Percentiles rank a stretch among this genome's conserved stretches.
Conservation (phyloP, 2,113 vertebrate genomes). For the Tragulus kanchil region DNA sequence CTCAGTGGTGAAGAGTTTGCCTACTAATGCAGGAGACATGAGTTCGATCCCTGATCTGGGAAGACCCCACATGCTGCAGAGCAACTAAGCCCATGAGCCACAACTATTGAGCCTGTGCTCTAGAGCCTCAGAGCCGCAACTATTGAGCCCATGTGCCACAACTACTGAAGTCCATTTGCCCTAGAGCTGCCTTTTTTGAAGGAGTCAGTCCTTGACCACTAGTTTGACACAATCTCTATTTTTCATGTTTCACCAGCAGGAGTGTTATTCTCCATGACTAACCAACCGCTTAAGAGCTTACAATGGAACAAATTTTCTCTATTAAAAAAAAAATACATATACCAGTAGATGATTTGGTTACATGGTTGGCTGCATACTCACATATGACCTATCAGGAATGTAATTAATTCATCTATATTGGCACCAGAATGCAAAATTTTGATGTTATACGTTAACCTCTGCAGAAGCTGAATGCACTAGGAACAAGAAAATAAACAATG, state of each 20-base stretch:
- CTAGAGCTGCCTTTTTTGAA: background rate
- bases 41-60: no score
- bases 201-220: background rate
- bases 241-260: background rate
- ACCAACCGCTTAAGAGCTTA: background rate
- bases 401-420: slow-evolving; percentile 93
- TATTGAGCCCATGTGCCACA: no score
- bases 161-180: no score
- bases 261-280: background rate
- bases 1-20: no score
- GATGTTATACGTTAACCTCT: slow-evolving; percentile 94
- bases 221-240: background rate
- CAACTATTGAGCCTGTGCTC: no score
- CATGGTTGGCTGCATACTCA: slow-evolving; percentile 87
- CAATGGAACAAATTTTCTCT: background rate
- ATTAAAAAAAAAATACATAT: background rate
- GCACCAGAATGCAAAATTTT: slow-evolving; percentile 89
- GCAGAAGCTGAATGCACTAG: slow-evolving; percentile 95
- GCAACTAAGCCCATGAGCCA: no score
- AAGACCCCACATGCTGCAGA: no score
- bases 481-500: slow-evolving; percentile 72
- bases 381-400: slow-evolving; percentile 93
- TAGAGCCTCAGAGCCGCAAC: no score
- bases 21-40: no score
- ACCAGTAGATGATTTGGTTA: slow-evolving; percentile 38